phyloP scores from a whole-genome alignment of 2,888 invertebrate species.

The Nowickia ferox region DNA sequence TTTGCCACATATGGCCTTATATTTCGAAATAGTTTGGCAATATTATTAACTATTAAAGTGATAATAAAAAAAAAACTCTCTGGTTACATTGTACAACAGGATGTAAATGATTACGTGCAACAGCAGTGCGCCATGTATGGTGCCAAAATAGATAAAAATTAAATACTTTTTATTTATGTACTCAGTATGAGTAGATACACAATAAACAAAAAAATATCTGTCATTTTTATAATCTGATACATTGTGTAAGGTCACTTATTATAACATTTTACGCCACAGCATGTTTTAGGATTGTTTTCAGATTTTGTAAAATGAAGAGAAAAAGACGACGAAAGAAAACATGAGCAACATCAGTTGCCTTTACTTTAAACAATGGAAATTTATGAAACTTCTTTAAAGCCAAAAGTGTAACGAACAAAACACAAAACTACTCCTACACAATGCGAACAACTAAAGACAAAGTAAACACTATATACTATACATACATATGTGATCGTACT shows the following conservation, averaged over 20 bases:
- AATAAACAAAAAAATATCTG: slow-evolving; percentile 40
- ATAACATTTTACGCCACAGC: slow-evolving; percentile 22
- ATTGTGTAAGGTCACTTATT: slow-evolving; percentile 59
- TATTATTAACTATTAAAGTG: background rate
- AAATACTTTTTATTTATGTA: slow-evolving; percentile 47
- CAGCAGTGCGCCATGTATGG: slow-evolving; percentile 21
- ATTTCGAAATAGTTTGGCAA: background rate
- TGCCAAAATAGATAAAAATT: slow-evolving; percentile 64
- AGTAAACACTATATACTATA: background rate
- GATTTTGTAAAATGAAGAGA: slow-evolving; percentile 5
- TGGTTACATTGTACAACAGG: slow-evolving; percentile 33
- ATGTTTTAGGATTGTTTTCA: slow-evolving; percentile 46
- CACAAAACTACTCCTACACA: slow-evolving; percentile 44
- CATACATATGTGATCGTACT: no score
- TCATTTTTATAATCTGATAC: slow-evolving; percentile 63
- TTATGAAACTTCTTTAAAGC: slow-evolving; percentile 23
- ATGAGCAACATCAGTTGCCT: background rate
- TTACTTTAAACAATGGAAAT: slow-evolving; percentile 39
- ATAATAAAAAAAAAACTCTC: background rate
- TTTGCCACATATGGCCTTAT: background rate
- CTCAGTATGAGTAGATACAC: background rate
- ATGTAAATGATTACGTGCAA: slow-evolving; percentile 44
- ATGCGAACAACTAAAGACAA: background rate
- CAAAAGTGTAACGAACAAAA: slow-evolving; percentile 5
- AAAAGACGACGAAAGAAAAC: slow-evolving; percentile 13